A percentile compares a stretch with the other conserved stretches of the same genome.
phyloP scores from a whole-genome alignment of 1,140 invertebrate species.

The Drosophila sucinea region DNA sequence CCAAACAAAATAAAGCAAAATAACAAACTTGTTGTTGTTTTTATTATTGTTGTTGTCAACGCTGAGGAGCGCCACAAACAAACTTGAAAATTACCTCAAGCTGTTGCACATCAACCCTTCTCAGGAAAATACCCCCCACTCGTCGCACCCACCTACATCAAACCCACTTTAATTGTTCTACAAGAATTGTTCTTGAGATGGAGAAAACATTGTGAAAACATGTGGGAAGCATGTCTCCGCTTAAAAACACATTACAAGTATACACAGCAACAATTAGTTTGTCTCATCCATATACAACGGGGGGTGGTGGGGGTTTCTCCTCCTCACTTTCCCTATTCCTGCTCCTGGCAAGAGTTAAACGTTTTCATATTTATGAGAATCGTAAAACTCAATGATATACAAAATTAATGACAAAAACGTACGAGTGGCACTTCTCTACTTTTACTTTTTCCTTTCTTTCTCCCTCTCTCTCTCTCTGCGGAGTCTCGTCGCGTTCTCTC shows the following conservation, averaged over 20 bases:
- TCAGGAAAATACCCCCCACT: slow-evolving; percentile 24
- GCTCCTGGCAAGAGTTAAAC: slow-evolving; percentile 74
- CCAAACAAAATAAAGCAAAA: slow-evolving; percentile 74
- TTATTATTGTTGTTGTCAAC: background rate
- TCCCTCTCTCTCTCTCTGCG: slow-evolving; percentile 39
- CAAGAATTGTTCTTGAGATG: slow-evolving; percentile 24
- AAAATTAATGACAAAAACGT: slow-evolving; percentile 80
- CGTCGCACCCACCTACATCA: slow-evolving; percentile 13
- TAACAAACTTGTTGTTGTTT: slow-evolving; percentile 61
- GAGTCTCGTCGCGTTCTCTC: slow-evolving; percentile 39
- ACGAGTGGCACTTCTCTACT: slow-evolving; percentile 61
- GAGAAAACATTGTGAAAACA: slow-evolving; percentile 76
- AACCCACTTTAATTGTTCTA: slow-evolving; percentile 38
- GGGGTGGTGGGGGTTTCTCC: background rate
- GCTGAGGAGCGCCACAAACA: slow-evolving; percentile 60
- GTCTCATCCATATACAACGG: slow-evolving; percentile 63
- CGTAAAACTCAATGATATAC: slow-evolving; percentile 82
- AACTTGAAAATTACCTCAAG: slow-evolving; percentile 81
- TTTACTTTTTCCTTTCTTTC: slow-evolving; percentile 45
- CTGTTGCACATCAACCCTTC: slow-evolving; percentile 62
- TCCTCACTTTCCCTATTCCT: background rate
- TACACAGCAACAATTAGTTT: slow-evolving; percentile 77
- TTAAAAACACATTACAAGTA: slow-evolving; percentile 80
- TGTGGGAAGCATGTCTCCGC: slow-evolving; percentile 69
- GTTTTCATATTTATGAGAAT: slow-evolving; percentile 82